A percentile compares a stretch with the other conserved stretches of the same genome.
Conservation (phyloP, 2,888 invertebrate species). For the Nephrotoma appendiculata region DNA sequence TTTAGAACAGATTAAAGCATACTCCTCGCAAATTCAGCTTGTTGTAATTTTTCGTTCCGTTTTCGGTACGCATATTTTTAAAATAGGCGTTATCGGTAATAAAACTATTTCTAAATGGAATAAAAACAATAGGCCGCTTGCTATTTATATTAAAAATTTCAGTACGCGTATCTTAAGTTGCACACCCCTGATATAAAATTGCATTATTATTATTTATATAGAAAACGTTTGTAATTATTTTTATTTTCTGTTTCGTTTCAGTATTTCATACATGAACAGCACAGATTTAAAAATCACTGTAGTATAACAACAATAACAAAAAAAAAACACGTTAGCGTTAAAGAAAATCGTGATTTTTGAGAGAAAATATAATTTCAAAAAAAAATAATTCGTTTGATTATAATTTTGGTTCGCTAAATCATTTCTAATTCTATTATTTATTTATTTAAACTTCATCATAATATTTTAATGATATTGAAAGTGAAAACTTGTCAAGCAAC, state of each 20-base stretch:
- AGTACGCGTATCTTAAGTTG: not conserved
- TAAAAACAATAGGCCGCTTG: too few species aligned
- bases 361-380: not conserved
- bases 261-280: not conserved
- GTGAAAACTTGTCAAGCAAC: slow-evolving; percentile 1
- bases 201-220: not conserved
- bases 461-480: not conserved
- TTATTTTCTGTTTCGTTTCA: not conserved
- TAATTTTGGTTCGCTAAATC: not conserved
- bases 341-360: not conserved
- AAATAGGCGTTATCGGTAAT: too few species aligned
- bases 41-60: too few species aligned
- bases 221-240: not conserved
- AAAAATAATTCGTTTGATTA: not conserved
- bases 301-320: not conserved
- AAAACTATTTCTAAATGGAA: too few species aligned
- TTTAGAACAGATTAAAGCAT: too few species aligned
- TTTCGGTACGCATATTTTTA: too few species aligned
- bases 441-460: not conserved
- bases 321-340: not conserved
- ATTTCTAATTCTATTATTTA: not conserved
- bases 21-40: too few species aligned
- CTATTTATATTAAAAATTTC: too few species aligned
- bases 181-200: not conserved
- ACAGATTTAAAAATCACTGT: not conserved